Evolutionary conservation across 2,113 vertebrate genomes (phyloP).

Genomic region (Sula dactylatra): DNA sequence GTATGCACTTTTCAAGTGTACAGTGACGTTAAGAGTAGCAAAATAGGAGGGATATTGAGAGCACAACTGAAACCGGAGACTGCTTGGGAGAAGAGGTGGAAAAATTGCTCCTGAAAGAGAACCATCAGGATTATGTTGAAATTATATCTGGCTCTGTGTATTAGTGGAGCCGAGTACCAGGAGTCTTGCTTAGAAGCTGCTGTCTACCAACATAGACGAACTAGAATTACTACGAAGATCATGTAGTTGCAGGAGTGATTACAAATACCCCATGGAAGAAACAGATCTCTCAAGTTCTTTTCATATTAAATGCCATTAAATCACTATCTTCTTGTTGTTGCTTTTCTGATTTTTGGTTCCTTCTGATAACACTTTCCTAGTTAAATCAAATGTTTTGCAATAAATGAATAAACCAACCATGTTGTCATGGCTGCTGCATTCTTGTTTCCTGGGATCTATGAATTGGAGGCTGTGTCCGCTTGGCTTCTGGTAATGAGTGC

Average conservation of each 20-base stretch:
- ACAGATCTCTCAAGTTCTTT: neutral
- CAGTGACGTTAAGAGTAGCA: neutral
- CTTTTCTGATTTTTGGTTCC: neutral
- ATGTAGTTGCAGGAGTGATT: neutral
- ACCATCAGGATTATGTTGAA: neutral
- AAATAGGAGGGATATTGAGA: neutral
- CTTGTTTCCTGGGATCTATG: neutral
- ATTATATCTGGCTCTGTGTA: neutral
- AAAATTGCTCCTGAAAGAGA: neutral
- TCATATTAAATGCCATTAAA: neutral
- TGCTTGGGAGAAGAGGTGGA: neutral
- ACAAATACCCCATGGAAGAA: neutral
- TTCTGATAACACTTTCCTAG: neutral
- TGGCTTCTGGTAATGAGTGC: neutral
- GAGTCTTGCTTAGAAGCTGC: neutral
- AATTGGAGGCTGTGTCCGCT: neutral
- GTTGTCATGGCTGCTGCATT: neutral
- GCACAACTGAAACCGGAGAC: neutral
- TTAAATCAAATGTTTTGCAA: slow-evolving; percentile 37
- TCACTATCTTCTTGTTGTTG: neutral
- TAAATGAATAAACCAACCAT: neutral
- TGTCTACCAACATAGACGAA: neutral
- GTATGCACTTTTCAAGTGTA: neutral
- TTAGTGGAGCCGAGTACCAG: neutral
- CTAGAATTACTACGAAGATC: neutral